phyloP scores from a whole-genome alignment of 2,888 invertebrate species.

The Linhomoeus sp. region DNA sequence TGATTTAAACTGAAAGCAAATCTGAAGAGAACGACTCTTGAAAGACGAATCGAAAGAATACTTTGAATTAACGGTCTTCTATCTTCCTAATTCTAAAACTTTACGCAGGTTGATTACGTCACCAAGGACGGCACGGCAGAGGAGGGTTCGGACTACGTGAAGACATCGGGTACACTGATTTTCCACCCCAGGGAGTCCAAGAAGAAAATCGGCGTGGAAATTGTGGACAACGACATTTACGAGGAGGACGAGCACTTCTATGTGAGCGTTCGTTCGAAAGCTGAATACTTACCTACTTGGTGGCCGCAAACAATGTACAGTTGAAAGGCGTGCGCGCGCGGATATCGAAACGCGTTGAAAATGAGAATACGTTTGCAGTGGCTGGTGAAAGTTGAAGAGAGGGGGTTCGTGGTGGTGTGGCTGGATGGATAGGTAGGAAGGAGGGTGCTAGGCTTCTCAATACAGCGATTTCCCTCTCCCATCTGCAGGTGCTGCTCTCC shows the following conservation, averaged over 20 bases:
- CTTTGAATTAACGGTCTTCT: too few relatives aligned
- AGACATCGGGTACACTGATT: slow-evolving; percentile 38
- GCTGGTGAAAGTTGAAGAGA: too few relatives aligned
- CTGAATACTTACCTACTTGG: slow-evolving; percentile 23
- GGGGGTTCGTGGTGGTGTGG: too few relatives aligned
- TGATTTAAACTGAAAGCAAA: too few relatives aligned
- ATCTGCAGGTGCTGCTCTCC: too few relatives aligned
- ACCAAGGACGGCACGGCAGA: slow-evolving; percentile 94
- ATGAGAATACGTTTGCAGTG: neutral
- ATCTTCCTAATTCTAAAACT: too few relatives aligned
- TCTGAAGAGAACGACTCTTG: too few relatives aligned
- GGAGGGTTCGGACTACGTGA: slow-evolving; percentile 78
- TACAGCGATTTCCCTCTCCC: too few relatives aligned
- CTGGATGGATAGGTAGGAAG: too few relatives aligned
- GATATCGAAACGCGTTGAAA: neutral
- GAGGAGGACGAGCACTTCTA: slow-evolving; percentile 99
- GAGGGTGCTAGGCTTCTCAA: too few relatives aligned
- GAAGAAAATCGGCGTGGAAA: slow-evolving; percentile 61
- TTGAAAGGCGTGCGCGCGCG: neutral
- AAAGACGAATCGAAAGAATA: too few relatives aligned
- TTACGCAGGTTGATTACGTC: slow-evolving; percentile 61
- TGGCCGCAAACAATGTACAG: neutral
- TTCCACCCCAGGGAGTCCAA: slow-evolving; percentile 28
- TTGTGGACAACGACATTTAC: slow-evolving; percentile 94
- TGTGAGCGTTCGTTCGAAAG: slow-evolving; percentile 47